Evolutionary conservation across 2,888 invertebrate species (phyloP), one percentile per base, ranked within the genome.

Genomic region (Agapetus fuscipes): DNA sequence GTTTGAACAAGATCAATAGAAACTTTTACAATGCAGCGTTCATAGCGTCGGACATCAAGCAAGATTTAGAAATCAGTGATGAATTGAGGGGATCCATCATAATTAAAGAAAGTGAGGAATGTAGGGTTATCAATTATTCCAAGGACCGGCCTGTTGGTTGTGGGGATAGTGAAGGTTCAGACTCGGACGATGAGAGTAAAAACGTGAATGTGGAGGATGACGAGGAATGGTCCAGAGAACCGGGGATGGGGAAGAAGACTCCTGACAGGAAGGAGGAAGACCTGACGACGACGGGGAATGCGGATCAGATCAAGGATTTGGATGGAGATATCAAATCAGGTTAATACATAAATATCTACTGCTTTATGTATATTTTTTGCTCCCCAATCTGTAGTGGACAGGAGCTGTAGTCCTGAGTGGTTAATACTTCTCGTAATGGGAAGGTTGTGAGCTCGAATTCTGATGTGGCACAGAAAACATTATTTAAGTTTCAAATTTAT

Each of bases 131-230:
- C 12, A 49, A 49, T 29, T 47, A 49, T 36, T 43, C 45, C n/a
- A 49, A 49, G 17, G 45, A 48, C 37, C 38, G 45, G 26, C 45
- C 45, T 10, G 30, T 17, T 31, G 39, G 20, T 16, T n/a, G n/a
- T n/a, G n/a, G n/a, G n/a, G 41, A 45, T 20, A 45, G 44, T 17
- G 50, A 48, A 30, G 48, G 43, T 16, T 50, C 47, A 17, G 45
- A 43, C 37, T 45, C 43, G 40, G 54, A 53, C 47, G 53, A 54
- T 46, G 53, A 53, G 51, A 51, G 51, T 43, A 52, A 48, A 49
- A 51, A 50, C 43, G 46, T 44, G 15, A 48, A 47, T 25, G 48
- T 48, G 13, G 48, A 48, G 26, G 48, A 48, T 30, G 48, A 48
- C 16, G 48, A 48, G 9, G 48, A 48, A 24, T 48, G 48, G 48